Conservation (phyloP, 2,888 invertebrate genomes). For the Apamea crenata region DNA sequence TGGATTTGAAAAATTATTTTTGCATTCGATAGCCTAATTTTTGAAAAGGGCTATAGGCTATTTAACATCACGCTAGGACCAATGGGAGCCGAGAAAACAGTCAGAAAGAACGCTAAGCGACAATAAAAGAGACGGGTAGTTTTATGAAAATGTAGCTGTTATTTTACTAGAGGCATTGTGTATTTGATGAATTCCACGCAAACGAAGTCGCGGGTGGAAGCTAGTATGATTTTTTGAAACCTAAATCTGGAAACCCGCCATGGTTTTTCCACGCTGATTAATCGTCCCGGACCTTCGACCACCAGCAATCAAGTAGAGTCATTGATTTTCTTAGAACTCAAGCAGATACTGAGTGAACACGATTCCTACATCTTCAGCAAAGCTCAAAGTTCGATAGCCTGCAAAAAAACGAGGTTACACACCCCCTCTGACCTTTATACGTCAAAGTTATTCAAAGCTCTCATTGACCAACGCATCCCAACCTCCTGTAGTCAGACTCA, state of each 20-base stretch:
- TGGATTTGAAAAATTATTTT: too few species aligned
- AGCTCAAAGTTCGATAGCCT: neutral
- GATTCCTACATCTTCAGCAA: neutral
- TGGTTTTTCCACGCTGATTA: neutral
- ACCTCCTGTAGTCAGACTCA: constrained; percentile 58
- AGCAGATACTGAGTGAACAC: neutral
- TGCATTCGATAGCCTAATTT: too few species aligned
- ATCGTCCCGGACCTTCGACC: neutral
- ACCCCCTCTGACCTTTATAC: neutral
- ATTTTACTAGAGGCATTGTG: too few species aligned
- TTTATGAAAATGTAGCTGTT: too few species aligned
- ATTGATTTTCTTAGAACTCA: neutral
- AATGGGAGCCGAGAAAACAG: too few species aligned
- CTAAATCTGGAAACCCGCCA: neutral
- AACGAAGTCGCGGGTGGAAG: too few species aligned
- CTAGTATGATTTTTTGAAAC: too few species aligned
- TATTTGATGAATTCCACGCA: too few species aligned
- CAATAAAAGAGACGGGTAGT: too few species aligned
- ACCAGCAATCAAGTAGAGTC: neutral
- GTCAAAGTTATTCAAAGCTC: constrained; percentile 42
- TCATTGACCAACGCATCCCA: constrained; percentile 55
- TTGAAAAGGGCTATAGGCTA: too few species aligned
- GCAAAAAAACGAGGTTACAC: neutral
- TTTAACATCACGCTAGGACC: too few species aligned
- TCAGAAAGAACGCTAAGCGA: too few species aligned